Evolutionary conservation across 2,797 vertebrate genomes (phyloP).

Genomic region (Thamnophis elegans): DNA sequence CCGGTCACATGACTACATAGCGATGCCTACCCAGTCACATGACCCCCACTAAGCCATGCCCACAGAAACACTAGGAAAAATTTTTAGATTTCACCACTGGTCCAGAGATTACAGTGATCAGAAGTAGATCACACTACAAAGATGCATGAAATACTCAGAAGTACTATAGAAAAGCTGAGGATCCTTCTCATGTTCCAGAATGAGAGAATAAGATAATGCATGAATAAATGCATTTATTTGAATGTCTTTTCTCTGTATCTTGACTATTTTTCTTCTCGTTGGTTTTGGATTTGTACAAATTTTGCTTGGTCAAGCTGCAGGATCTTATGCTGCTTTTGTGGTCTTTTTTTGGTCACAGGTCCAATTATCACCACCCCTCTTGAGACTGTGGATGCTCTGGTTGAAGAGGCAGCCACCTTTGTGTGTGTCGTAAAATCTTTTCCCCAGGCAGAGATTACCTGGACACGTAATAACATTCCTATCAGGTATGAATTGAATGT

Average conservation of each 20-base stretch:
- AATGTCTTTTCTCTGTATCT: background rate
- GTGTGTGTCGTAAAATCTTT: slow-evolving; percentile 93
- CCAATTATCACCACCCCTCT: slow-evolving; percentile 87
- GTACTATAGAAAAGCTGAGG: background rate
- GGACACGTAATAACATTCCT: slow-evolving; percentile 93
- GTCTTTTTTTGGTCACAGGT: slow-evolving; percentile 69
- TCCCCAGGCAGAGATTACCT: slow-evolving; percentile 86
- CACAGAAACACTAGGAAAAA: too few relatives aligned
- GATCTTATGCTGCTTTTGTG: background rate
- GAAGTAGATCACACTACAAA: background rate
- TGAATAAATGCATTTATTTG: background rate
- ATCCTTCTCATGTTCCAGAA: background rate
- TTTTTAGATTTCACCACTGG: too few relatives aligned
- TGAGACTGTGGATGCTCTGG: slow-evolving; percentile 88
- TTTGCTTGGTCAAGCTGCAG: background rate
- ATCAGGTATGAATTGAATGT: slow-evolving; percentile 81
- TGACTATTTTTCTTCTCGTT: background rate
- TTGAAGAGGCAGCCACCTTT: slow-evolving; percentile 92
- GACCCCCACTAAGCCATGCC: too few relatives aligned
- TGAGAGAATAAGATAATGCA: background rate
- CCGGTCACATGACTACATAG: too few relatives aligned
- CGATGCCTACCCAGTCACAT: too few relatives aligned
- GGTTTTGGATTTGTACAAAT: background rate
- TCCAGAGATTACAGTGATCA: background rate
- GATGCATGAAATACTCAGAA: background rate